Evolutionary conservation across 1,140 invertebrate species (phyloP).

Genomic region (Lasaia peninsularis): DNA sequence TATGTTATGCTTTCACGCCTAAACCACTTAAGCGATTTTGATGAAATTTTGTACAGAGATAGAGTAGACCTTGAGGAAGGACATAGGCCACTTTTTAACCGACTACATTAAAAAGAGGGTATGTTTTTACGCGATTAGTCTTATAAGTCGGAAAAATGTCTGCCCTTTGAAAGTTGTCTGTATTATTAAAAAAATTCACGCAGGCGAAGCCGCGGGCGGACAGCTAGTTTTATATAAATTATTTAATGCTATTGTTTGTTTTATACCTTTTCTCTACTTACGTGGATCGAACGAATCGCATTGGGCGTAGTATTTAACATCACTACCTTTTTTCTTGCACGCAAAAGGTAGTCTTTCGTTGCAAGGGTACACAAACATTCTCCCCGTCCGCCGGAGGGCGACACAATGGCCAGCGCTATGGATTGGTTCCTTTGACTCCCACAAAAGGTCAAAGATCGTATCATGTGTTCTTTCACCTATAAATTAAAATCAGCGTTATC

Average conservation of each 20-base stretch:
- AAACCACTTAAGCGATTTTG: too few relatives aligned
- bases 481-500: conserved; percentile 1
- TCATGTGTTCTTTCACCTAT: conserved; percentile 33
- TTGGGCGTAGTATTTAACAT: conserved; percentile 32
- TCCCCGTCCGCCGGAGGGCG: conserved; percentile 35
- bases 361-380: conserved; percentile 39
- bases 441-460: conserved; percentile 40
- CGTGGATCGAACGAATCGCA: conserved; percentile 42
- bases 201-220: too few relatives aligned
- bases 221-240: too few relatives aligned
- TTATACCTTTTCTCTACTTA: conserved; percentile 22
- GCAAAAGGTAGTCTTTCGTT: conserved; percentile 34
- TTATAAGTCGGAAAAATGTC: too few relatives aligned
- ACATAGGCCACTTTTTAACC: too few relatives aligned
- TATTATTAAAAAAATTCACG: too few relatives aligned
- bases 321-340: conserved; percentile 38
- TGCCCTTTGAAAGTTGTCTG: too few relatives aligned
- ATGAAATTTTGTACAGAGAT: too few relatives aligned
- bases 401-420: conserved; percentile 42
- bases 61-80: too few relatives aligned
- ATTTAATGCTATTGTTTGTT: neutral
- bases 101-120: too few relatives aligned
- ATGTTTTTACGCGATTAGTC: too few relatives aligned
- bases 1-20: too few relatives aligned
- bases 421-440: conserved; percentile 38